Conservation (phyloP, 2,797 vertebrate genomes). For the Lutjanus campechanus region DNA sequence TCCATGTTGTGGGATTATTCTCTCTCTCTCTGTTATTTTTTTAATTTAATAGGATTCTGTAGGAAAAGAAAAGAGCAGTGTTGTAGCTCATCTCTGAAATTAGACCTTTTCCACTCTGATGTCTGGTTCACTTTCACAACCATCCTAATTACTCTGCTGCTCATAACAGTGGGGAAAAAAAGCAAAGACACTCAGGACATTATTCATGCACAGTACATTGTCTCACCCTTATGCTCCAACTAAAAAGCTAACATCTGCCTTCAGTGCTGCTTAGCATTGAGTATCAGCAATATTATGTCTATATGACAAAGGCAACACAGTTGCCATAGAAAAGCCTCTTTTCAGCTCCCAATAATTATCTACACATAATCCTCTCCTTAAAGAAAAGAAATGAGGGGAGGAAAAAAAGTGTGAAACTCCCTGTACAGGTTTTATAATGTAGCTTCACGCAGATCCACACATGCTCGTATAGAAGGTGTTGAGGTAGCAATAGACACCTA, state of each 20-base stretch:
- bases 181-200: constrained; percentile 58
- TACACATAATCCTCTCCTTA: constrained; percentile 7
- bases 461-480: constrained; percentile 32
- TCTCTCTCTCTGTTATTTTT: constrained; percentile 44
- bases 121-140: constrained; percentile 55
- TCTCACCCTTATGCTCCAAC: constrained; percentile 51
- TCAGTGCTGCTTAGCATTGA: constrained; percentile 47
- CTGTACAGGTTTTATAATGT: constrained; percentile 16
- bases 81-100: constrained; percentile 50
- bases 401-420: constrained; percentile 13
- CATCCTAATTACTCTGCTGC: constrained; percentile 47
- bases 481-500: constrained; percentile 55
- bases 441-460: constrained; percentile 1
- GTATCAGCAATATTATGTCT: constrained; percentile 28
- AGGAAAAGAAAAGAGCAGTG: constrained; percentile 44
- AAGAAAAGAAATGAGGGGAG: background rate
- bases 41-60: constrained; percentile 67
- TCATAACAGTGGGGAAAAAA: constrained; percentile 30
- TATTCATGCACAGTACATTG: constrained; percentile 67
- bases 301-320: constrained; percentile 43
- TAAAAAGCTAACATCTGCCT: constrained; percentile 71
- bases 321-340: constrained; percentile 44
- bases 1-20: constrained; percentile 59
- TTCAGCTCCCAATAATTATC: constrained; percentile 34
- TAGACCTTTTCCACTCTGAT: constrained; percentile 47